Conservation (phyloP, 2,888 invertebrate species). For the Drosophila neotestacea region DNA sequence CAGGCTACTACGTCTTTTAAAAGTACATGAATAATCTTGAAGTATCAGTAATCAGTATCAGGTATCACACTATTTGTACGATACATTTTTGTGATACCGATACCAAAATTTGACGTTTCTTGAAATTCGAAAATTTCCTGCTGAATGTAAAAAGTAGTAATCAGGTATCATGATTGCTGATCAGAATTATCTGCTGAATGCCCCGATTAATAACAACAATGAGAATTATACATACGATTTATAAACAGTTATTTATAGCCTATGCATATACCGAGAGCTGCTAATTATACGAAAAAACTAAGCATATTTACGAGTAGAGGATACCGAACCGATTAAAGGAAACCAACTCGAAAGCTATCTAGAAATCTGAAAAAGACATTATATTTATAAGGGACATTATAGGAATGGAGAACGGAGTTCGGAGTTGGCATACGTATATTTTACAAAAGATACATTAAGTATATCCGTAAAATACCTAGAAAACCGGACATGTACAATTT, state of each 20-base stretch:
- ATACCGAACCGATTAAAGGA: constrained; percentile 12
- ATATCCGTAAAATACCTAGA: constrained; percentile 28
- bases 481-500: constrained; percentile 41
- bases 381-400: too few relatives aligned
- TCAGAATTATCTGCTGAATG: too few relatives aligned
- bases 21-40: too few relatives aligned
- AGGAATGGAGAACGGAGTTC: constrained; percentile 5
- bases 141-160: too few relatives aligned
- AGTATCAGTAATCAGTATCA: too few relatives aligned
- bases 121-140: too few relatives aligned
- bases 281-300: constrained; percentile 45
- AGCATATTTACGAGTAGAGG: constrained; percentile 30
- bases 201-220: too few relatives aligned
- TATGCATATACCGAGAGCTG: constrained; percentile 45
- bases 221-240: constrained; percentile 56
- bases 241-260: constrained; percentile 53
- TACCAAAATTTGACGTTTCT: too few relatives aligned
- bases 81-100: too few relatives aligned
- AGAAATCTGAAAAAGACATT: constrained; percentile 25
- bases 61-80: too few relatives aligned
- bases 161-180: too few relatives aligned
- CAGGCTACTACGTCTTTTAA: too few relatives aligned
- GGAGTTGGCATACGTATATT: constrained; percentile 21
- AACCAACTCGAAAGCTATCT: constrained; percentile 25
- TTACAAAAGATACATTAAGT: constrained; percentile 18